Base-by-base conservation (phyloP, 1,140 invertebrate genomes). In the Drosophila kurseongensis region DNA sequence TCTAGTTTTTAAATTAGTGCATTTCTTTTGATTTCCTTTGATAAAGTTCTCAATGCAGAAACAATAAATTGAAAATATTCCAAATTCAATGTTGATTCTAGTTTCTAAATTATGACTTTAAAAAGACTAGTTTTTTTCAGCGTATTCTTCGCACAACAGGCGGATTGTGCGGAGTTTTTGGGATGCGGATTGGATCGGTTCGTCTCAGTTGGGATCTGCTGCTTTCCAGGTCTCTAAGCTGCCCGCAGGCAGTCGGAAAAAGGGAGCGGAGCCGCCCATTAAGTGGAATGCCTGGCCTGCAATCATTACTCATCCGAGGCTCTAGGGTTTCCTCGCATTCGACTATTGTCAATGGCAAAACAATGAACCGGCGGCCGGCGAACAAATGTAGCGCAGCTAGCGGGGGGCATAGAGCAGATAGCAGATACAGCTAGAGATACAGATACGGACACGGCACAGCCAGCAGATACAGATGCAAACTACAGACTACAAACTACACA, bases 241-340 rank as follows among this genome's bases (percentile, higher is more conserved):
- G 81, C 71, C 60, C 58, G 55, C 59, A 75, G 68, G 75, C 75
- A 63, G 38, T 36, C 52, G 27, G 41, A 38, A 36, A 56, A 40
- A 23, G 56, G 35, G 16, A 38, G 67, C 29, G 45, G 69, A 50
- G 14, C 27, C 51, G 71, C 72, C 75, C 75, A 81, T 85, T 86
- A 85, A 63, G 80, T 79, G 83, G 66, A 75, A 75, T 75, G 80
- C 73, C 77, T 59, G 62, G 75, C 79, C 84, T 83, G 60, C 76
- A 89, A 89, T 89, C 83, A 88, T 88, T 89, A 88, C 84, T 88
- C 83, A 88, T 88, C 80, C 68, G 75, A 59, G 74, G 72, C 69
- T 89, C 58, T 63, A 77, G 56, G 63, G 41, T 74, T 77, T 56
- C 56, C 75, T 69, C 42, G 57, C 56, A 68, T 72, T 76, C 62